Conservation (phyloP, 2,888 invertebrate species). For the Stenotaenia linearis region DNA sequence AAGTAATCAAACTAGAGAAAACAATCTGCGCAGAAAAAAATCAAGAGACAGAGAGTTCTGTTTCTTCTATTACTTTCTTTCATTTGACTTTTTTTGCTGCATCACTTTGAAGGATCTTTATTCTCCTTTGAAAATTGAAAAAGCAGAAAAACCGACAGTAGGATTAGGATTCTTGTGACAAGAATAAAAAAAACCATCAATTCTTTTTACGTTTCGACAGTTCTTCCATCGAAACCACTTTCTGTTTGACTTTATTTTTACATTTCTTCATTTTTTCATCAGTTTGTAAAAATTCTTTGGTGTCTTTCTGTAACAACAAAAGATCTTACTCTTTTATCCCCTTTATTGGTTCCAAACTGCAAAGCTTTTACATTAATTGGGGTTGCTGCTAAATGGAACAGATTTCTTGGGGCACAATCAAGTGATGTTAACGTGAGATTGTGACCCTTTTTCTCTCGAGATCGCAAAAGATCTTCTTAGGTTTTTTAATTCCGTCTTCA, state of each 20-base stretch:
- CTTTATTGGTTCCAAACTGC: not conserved
- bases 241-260: too few species aligned
- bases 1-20: not conserved
- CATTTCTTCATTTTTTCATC: not conserved
- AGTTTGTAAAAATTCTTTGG: not conserved
- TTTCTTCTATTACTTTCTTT: too few species aligned
- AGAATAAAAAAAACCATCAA: too few species aligned
- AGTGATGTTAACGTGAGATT: not conserved
- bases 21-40: too few species aligned
- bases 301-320: not conserved
- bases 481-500: not conserved
- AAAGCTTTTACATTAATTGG: conserved; percentile 14
- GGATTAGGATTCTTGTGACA: too few species aligned
- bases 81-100: too few species aligned
- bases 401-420: conserved; percentile 20
- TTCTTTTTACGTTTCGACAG: too few species aligned
- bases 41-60: too few species aligned
- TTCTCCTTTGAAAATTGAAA: too few species aligned
- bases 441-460: not conserved
- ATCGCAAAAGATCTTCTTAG: not conserved
- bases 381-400: conserved; percentile 19
- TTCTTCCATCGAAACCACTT: too few species aligned
- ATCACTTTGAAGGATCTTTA: too few species aligned
- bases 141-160: too few species aligned
- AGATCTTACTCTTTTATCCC: not conserved